Evolutionary conservation across 2,888 invertebrate genomes (phyloP), one percentile per base, ranked within the genome.

Genomic region (Abscondita cerata): DNA sequence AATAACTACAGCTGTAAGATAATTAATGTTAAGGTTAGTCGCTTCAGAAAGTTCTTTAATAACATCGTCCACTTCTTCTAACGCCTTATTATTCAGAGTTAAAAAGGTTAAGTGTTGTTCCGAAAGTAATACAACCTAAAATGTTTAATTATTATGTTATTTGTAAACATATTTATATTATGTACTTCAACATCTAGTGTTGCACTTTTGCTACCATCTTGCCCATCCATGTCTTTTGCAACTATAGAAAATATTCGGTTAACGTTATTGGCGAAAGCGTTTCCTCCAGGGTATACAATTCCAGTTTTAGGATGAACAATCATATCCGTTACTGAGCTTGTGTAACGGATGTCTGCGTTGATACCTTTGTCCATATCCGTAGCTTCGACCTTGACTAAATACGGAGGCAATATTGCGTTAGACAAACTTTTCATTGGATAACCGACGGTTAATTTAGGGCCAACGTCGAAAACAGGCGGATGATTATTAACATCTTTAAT

Each of bases 271-370:
- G 81, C 78, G 31, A 84, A 74, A 18, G 73, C 78, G 1, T 80
- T 77, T 48, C 68, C 64, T 13, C 78, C 79, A 20, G 86, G 82
- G 64, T 84, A 84, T 1, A 90, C 83, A 3, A 81, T 81, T 0
- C 90, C 90, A 2, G 85, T 85, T 15, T 77, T 73, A 0, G 84
- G 81, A 34, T 87, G 81, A 44, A 90, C 84, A 0, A 81, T 80
- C 60, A 89, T 82, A 13, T 77, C 77, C 3, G 80, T 76, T 31
- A 70, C 73, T 46, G 71, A 67, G 33, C 81, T 70, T 3, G 75
- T 73, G 68, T 83, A 83, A 50, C 75, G 75, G 51, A 84, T 77
- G 58, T 78, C 80, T 38, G 86, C 85, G 73, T 88, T 88, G 54
- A 80, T 77, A 0, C 86, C 84, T 12, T 83, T 76, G 65, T 85